Base-by-base conservation (phyloP, 2,113 vertebrate genomes). In the Corvus hawaiiensis region DNA sequence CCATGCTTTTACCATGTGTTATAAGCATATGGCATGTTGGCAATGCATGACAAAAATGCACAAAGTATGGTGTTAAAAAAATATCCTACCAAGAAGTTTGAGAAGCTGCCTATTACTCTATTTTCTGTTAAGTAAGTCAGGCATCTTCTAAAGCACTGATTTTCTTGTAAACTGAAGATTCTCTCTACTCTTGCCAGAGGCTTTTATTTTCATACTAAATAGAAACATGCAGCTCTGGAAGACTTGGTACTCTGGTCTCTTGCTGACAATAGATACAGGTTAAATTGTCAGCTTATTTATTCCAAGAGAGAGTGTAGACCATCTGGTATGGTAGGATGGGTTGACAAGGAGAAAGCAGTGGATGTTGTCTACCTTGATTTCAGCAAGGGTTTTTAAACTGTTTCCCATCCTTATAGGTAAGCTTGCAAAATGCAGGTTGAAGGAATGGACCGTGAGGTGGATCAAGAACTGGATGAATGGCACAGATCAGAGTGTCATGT, bases 11-110 rank as follows among this genome's bases (percentile, higher is more conserved):
- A 93, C 95, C 96, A 97, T 97, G 96, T 97, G 95, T 96, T 97
- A 62, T 91, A 97, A 96, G 94, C 96, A 97, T 97, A 97, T 97
- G 96, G 96, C 94, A 97, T 94, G 89, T 95, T 97, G 96, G 96
- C 96, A 96, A 91, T 35, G 89, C 89, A 96, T 95, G 91, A 97
- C 89, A 96, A 93, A 94, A 97, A 97, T 84, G 91, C 74, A 94
- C 87, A 64, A 97, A 96, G 78, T 87, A 96, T 64, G 61, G 84
- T 95, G 95, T 94, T 37, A 93, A 96, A 95, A 96, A 84, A 93
- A 94, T 84, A 83, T 67, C 73, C n/a, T 76, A 92, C 81, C 69
- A 95, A 84, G 80, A 96, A 96, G 52, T 96, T 95, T 87, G 54
- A 92, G 93, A 95, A 89, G 78, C 93, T 97, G 84, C 77, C 84